Conservation (phyloP, 2,113 vertebrate species). For the Ariopsis seemanni region DNA sequence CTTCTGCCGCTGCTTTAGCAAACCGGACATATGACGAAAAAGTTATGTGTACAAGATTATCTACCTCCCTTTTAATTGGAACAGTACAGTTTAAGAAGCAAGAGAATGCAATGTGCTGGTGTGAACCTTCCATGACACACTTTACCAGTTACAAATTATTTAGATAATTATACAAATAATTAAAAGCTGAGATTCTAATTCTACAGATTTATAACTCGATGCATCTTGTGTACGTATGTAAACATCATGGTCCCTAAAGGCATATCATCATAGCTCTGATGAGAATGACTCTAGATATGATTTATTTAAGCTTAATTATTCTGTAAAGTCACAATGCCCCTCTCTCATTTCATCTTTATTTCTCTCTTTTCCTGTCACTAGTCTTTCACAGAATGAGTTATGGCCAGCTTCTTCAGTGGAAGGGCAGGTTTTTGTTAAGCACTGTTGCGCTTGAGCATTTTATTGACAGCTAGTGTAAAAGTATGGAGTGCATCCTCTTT, state of each 20-base stretch:
- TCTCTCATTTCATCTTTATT: neutral
- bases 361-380: constrained; percentile 25
- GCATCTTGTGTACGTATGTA: constrained; percentile 1
- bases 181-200: neutral
- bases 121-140: neutral
- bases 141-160: neutral
- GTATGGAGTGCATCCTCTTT: constrained; percentile 47
- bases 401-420: constrained; percentile 30
- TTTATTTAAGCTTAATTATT: neutral
- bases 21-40: neutral
- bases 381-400: constrained; percentile 26
- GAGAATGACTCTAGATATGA: constrained; percentile 13
- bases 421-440: constrained; percentile 44
- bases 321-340: neutral
- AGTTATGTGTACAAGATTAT: neutral
- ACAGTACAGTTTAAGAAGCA: neutral
- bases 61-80: neutral
- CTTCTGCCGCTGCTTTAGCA: neutral
- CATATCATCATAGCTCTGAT: constrained; percentile 2
- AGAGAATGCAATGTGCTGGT: neutral
- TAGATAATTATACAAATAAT: too few relatives aligned
- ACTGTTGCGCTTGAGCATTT: constrained; percentile 42
- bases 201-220: neutral
- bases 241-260: neutral
- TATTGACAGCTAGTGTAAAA: constrained; percentile 53